Evolutionary conservation across 1,140 invertebrate species (phyloP).

Genomic region (Heterodera schachtii): DNA sequence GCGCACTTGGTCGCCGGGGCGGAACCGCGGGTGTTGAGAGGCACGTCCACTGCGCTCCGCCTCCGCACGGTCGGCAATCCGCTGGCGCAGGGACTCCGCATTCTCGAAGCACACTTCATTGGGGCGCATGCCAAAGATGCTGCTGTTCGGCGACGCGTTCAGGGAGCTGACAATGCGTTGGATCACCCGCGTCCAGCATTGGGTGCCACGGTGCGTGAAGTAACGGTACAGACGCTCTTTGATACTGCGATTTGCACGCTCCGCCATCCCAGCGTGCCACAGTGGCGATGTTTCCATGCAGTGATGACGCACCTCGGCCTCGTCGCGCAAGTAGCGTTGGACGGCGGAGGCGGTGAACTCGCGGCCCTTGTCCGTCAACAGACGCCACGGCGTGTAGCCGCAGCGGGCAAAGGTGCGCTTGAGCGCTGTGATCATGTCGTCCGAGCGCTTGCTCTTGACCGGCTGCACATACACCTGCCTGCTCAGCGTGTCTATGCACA

Average conservation of each 20-base stretch:
- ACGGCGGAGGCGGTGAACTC: constrained; percentile 32
- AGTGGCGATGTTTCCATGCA: constrained; percentile 32
- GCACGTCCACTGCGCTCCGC: background rate
- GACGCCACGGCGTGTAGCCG: constrained; percentile 21
- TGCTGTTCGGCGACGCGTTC: constrained; percentile 35
- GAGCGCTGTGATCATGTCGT: constrained; percentile 33
- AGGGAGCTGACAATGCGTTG: constrained; percentile 40
- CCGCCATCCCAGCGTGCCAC: constrained; percentile 44
- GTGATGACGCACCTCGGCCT: constrained; percentile 26
- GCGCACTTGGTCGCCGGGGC: constrained; percentile 5
- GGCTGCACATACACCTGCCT: constrained; percentile 38
- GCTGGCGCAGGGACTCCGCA: background rate
- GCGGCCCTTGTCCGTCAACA: constrained; percentile 38
- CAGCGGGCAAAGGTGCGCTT: constrained; percentile 18
- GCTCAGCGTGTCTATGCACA: constrained; percentile 40
- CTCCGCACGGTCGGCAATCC: background rate
- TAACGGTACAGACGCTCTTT: constrained; percentile 40
- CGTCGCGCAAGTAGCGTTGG: constrained; percentile 35
- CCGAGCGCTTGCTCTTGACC: constrained; percentile 24
- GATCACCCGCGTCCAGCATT: constrained; percentile 39
- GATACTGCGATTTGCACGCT: constrained; percentile 42
- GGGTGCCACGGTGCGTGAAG: constrained; percentile 40
- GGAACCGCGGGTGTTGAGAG: background rate
- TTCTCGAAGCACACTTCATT: constrained; percentile 33
- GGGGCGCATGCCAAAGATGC: constrained; percentile 28